Base-by-base conservation (phyloP, 1,140 invertebrate genomes). In the Anoplophora glabripennis region DNA sequence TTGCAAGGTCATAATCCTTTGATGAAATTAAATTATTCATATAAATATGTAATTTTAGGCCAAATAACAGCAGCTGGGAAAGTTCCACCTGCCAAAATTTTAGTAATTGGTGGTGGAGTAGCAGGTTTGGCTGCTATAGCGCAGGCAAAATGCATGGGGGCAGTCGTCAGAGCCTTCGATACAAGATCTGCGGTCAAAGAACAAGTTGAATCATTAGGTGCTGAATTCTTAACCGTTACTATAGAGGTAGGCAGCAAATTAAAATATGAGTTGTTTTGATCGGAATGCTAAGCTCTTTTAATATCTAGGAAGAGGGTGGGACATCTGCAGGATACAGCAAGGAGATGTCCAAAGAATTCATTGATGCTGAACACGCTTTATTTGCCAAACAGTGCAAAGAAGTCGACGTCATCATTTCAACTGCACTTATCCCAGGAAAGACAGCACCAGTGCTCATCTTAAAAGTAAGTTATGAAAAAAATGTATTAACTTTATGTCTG, bases 401-500 rank as follows among this genome's bases (percentile, higher is more conserved):
- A 57, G 83, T 86, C 0, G 86, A 89, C 72, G 86, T 94, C 18
- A 83, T 95, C 52, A 93, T 95, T 59, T 87, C 88, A 21, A 95
- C 93, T 7, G 93, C 92, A 33, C 81, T 94, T 8, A 94, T 95
- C 67, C 92, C 93, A n/a, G 92, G 92, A 34, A 92, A 89, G 76
- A 85, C 82, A 51, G 92, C 93, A 4, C 93, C 93, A 1, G 66
- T 88, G 35, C 82, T 95, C 1, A 89, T 95, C 60, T 81, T 89
- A 34, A 90, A 89, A 81, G 89, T 90, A 76, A 73, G 60, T 59
- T 28, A 2, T 3, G 44, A 38, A 38, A 38, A 38, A 10, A n/a
- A 10, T 38, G n/a, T 38, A 9, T 4, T 40, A n/a, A 40, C 38
- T 12, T 40, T 40, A 40, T 37, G 7, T 37, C n/a, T n/a, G n/a